Base-by-base conservation (phyloP, 2,113 vertebrate genomes). In the Zosterops pallidus region DNA sequence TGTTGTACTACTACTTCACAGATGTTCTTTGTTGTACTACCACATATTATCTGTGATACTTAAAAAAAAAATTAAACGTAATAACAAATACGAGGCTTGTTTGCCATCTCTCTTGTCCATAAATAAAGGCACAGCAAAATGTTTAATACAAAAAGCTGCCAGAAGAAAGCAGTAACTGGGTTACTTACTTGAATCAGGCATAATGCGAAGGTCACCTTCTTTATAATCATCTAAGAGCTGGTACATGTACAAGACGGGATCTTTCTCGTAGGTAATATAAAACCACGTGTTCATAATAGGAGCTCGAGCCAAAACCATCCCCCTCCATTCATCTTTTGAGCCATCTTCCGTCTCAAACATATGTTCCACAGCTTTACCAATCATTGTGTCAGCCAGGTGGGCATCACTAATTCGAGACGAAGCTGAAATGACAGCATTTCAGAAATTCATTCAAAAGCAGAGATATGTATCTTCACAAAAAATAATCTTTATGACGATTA, bases 301-400 rank as follows among this genome's bases (percentile, higher is more conserved):
- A 67, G 99, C 99, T 29, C 99, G 98, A 81, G 99, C 99, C 93
- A 99, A 98, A 3, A 99, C 99, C 99, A 99, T 99, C 29, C 99
- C 99, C 96, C 99, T 98, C 99, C 99, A 99, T 62, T 99, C 99
- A 96, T 99, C 99, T 96, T 99, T 99, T 18, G 99, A 99, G 50
- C 99, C 99, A 63, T 99, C 99, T 90, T 99, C 99, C 8, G 99
- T 99, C 96, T 99, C 99, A 97, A 99, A 99, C 99, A 99, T 99
- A 86, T 99, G 99, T 95, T 99, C 99, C 92, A 99, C 99, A 4
- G 99, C 99, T 98, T 99, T 99, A 14, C 99, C 99, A 65, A 99
- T 99, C 99, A 99, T 99, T 49, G 99, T 98, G 95, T 99, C 99
- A 25, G 99, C 99, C 81, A 99, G 97, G 96, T 98, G 98, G 69